These are phyloP conservation scores for Panagrolaimus sp. DNA, from an alignment of 1,140 invertebrate species.

Conservation along the genomic window DNA sequence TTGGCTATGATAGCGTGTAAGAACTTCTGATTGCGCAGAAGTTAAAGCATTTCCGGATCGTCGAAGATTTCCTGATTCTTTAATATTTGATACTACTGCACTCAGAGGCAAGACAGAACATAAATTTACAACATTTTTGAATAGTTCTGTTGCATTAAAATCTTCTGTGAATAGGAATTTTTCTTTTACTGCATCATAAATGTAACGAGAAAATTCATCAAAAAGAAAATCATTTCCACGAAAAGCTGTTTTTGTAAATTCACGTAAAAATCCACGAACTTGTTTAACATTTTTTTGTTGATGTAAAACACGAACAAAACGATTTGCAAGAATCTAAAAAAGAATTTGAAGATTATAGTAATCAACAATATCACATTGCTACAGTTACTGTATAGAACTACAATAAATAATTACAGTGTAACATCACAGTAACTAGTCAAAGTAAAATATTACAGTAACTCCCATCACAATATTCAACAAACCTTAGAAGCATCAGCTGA, in stretches of 20 bases:
- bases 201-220: not conserved
- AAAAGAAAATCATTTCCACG: constrained; percentile 1
- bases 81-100: not conserved
- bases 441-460: no score
- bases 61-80: not conserved
- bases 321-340: not conserved
- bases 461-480: no score
- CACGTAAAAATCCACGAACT: not conserved
- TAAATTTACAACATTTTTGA: not conserved
- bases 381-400: no score
- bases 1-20: not conserved
- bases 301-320: not conserved
- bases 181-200: not conserved
- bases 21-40: not conserved
- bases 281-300: not conserved
- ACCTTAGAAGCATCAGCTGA: not conserved
- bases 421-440: no score
- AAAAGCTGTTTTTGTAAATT: constrained; percentile 5
- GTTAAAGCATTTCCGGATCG: not conserved
- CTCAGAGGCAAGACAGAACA: not conserved
- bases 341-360: no score
- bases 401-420: no score
- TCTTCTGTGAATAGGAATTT: not conserved
- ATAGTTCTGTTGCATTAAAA: not conserved
- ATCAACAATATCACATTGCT: no score